Base-by-base conservation (phyloP, 1,140 invertebrate genomes). In the Latrodectus geometricus region DNA sequence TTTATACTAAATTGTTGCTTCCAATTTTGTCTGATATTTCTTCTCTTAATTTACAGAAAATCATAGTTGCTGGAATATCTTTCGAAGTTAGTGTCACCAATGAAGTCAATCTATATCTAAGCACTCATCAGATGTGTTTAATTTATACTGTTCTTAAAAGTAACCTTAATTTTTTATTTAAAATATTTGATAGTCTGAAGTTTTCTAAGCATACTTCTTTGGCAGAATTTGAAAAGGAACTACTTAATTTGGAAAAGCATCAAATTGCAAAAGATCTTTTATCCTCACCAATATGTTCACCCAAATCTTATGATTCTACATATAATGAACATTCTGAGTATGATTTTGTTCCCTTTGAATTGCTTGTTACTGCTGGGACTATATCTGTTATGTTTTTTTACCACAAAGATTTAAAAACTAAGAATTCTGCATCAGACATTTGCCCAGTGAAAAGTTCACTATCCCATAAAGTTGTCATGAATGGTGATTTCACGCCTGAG, bases 51-150 rank as follows among this genome's bases (percentile, higher is more conserved):
- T 87, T 89, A 21, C 92, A 93, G 21, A 91, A 92, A 56, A 91
- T 91, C n/a, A 90, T 96, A 3, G 93, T 95, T 0, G 95, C 95
- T 91, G 95, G 95, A 0, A 94, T 95, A 87, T 94, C 95, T 0
- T 85, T 95, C 15, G 96, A 97, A 92, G 89, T 97, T 8, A 96
- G 95, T 91, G 93, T 94, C 15, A 90, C 90, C 0, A 92, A 91
- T 88, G 93, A 93, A 89, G 90, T 93, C 73, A 91, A 91, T 84
- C 88, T 93, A 0, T 91, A 89, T 85, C 54, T 93, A 8, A 92
- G 92, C 80, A 89, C 92, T 17, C 90, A 91, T 88, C 93, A 93
- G 85, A 88, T 93, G 11, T 70, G 89, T 17, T 90, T 92, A 8
- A 79, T 92, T 77, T 81, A 65, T 21, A 49, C 70, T 14, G 69